Evolutionary conservation across 2,113 vertebrate genomes (phyloP).

Genomic region (Prunella fulvescens): DNA sequence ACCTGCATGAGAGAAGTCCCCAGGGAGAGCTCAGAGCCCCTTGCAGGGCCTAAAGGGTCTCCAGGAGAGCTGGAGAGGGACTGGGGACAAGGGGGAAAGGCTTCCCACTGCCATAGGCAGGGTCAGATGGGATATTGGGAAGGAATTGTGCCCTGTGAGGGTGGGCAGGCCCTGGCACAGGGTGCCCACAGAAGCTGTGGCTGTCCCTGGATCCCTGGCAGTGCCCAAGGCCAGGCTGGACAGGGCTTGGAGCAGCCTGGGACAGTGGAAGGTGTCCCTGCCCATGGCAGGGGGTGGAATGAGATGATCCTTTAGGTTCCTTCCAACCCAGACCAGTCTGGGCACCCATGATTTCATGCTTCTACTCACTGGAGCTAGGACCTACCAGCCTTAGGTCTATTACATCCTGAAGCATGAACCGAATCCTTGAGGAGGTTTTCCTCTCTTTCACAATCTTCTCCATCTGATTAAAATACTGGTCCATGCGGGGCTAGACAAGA

Average conservation of each 20-base stretch:
- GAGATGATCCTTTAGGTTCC: neutral
- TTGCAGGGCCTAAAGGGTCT: neutral
- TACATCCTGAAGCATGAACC: conserved; percentile 96
- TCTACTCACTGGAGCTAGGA: neutral
- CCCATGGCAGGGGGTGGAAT: rapidly evolving
- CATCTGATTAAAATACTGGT: conserved; percentile 99
- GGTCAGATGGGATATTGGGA: neutral
- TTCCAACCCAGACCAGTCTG: neutral
- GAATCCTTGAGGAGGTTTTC: conserved; percentile 95
- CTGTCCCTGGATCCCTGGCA: neutral
- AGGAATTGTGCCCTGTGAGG: rapidly evolving
- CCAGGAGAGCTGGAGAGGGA: neutral
- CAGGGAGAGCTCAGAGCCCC: neutral
- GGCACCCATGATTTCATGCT: neutral
- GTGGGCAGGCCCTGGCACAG: neutral
- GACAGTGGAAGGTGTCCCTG: neutral
- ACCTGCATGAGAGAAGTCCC: neutral
- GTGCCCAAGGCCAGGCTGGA: neutral
- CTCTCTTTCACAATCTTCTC: conserved; percentile 98
- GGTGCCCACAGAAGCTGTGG: neutral
- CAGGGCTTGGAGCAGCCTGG: rapidly evolving
- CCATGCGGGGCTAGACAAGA: conserved; percentile 90
- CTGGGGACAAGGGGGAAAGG: neutral
- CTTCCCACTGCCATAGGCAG: neutral
- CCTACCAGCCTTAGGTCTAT: conserved; percentile 94